Base-by-base conservation (phyloP, 1,140 invertebrate species). In the Halotydeus destructor region DNA sequence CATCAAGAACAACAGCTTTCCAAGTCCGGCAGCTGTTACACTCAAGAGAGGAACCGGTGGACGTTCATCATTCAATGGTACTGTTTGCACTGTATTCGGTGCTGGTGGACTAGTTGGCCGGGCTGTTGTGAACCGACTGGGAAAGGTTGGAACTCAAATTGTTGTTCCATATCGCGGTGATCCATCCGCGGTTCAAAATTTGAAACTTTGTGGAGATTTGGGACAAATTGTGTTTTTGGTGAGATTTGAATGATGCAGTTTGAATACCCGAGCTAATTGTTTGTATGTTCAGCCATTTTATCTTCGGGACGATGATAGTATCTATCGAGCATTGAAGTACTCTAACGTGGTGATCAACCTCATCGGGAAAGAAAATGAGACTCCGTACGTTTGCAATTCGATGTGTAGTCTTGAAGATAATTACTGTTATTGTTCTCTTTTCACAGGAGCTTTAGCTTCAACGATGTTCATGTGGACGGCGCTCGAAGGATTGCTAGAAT, bases 291-390 rank as follows among this genome's bases (percentile, higher is more conserved):
- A 79, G 54, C 83, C 76, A 3, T 94, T 73, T 57, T 53, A 88
- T 55, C 53, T 97, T 18, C 65, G 68, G 32, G 84, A 98, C 67
- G 82, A 91, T 53, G 75, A 78, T n/a, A 75, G 76, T 0, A 77
- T 98, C 9, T 48, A 71, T 3, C 83, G 78, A 60, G 76, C 75
- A 9, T 69, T 97, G 4, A 78, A 81, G 54, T 82, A 98, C 63
- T 97, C 91, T 0, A 94, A 97, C 67, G 79, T 97, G 45, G 93
- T 98, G 1, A 74, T 99, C 48, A 99, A 99, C 62, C 64, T 94
- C 27, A 72, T 98, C 52, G 89, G 91, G 19, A 66, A 76, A 38
- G 76, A 91, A 48, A 85, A 74, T 65, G 82, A 91, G 60, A 98
- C 91, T 0, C 77, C 69, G 63, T 70, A 57, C 21, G 39, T 28